Evolutionary conservation across 2,113 vertebrate genomes (phyloP).

Genomic region (Trichomycterus rosablanca): DNA sequence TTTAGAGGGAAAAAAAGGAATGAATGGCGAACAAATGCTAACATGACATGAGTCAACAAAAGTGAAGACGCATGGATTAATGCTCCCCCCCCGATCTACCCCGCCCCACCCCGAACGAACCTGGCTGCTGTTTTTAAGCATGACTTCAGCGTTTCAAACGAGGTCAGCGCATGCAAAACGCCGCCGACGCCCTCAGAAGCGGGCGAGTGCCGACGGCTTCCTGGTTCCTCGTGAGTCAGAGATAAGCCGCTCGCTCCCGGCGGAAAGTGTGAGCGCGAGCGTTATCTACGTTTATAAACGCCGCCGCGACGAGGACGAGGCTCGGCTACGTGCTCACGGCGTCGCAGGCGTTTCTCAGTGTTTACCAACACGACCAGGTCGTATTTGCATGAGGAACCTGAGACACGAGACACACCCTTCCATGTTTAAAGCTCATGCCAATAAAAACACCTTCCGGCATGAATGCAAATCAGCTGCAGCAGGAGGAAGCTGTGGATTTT

Average conservation of each 20-base stretch:
- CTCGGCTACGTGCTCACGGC: neutral
- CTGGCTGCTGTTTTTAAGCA: too few species aligned
- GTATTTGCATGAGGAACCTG: conserved; percentile 39
- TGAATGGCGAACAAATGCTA: too few species aligned
- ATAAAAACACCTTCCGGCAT: neutral
- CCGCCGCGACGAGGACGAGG: neutral
- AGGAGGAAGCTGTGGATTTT: neutral
- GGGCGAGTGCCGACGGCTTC: conserved; percentile 54
- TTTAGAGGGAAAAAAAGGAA: too few species aligned
- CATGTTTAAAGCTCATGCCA: neutral
- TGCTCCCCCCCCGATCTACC: too few species aligned
- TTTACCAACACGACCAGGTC: neutral
- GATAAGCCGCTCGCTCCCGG: conserved; percentile 9
- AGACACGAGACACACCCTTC: conserved; percentile 10
- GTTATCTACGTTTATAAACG: neutral
- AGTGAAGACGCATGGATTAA: too few species aligned
- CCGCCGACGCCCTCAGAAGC: conserved; percentile 52
- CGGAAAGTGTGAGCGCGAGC: neutral
- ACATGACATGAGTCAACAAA: too few species aligned
- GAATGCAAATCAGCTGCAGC: conserved; percentile 16
- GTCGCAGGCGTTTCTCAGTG: neutral
- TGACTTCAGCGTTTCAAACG: neutral
- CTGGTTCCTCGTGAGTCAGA: conserved; percentile 37
- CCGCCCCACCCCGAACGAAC: too few species aligned
- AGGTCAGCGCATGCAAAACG: conserved; percentile 57